phyloP scores from a whole-genome alignment of 37 sponge, comb jelly and placozoan species.

The Petrosia ficiformis region DNA sequence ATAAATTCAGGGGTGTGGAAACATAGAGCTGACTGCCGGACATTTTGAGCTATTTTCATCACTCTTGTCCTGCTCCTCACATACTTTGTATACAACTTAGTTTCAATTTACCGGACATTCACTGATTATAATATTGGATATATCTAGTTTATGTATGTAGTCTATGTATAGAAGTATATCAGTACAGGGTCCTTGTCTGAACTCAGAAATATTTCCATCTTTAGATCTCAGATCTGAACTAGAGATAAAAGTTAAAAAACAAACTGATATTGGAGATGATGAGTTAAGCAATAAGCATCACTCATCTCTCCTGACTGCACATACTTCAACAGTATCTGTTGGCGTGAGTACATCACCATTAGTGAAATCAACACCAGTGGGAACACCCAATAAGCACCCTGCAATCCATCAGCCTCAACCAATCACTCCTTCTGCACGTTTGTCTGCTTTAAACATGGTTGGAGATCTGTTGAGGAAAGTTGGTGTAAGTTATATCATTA shows the following conservation, averaged over 20 bases:
- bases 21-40: no score
- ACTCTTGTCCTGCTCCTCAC: no score
- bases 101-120: no score
- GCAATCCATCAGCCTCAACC: slow-evolving; percentile 38
- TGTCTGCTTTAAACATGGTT: slow-evolving; percentile 95
- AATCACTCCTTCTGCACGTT: slow-evolving; percentile 74
- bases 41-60: no score
- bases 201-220: no score
- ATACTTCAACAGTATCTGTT: slow-evolving; percentile 2
- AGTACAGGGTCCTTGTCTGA: no score
- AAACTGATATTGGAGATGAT: no score
- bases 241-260: not conserved
- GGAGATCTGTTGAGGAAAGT: slow-evolving; percentile 94
- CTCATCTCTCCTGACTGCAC: slow-evolving; percentile 7
- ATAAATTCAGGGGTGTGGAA: no score
- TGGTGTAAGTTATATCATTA: slow-evolving; percentile 71
- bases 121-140: no score
- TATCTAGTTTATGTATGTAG: no score
- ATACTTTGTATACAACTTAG: no score
- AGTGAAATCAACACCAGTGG: slow-evolving; percentile 32
- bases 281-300: not conserved
- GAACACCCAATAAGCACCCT: slow-evolving; percentile 35
- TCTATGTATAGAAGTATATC: no score
- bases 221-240: not conserved
- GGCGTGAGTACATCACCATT: slow-evolving; percentile 17